Conservation (phyloP, 2,888 invertebrate species). For the Biston betularia region DNA sequence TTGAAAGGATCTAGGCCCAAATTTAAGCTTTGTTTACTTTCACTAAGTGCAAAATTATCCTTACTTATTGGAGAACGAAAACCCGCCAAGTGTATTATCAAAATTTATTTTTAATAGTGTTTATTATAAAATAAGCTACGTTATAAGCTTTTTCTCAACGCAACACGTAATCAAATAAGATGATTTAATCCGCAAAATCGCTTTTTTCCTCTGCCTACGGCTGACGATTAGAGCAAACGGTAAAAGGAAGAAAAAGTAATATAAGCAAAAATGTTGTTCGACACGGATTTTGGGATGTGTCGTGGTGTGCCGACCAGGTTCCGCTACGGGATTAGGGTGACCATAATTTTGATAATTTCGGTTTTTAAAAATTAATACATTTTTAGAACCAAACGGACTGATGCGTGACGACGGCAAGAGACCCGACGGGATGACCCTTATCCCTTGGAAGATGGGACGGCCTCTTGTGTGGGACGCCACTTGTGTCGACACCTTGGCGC, state of each 20-base stretch:
- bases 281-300: not conserved
- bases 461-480: too few species aligned
- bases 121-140: not conserved
- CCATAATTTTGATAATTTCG: not conserved
- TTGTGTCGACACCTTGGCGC: too few species aligned
- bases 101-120: too few species aligned
- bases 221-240: not conserved
- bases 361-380: too few species aligned
- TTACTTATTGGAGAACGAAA: not conserved
- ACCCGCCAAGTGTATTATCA: not conserved
- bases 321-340: not conserved
- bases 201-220: not conserved
- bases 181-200: not conserved
- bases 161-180: not conserved
- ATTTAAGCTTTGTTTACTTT: constrained; percentile 1
- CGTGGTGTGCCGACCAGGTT: not conserved
- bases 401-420: too few species aligned
- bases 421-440: too few species aligned
- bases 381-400: too few species aligned
- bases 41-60: too few species aligned
- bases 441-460: too few species aligned
- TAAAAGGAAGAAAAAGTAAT: constrained; percentile 3
- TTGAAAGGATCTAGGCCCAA: not conserved
- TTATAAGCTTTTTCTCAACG: not conserved
- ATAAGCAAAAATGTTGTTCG: constrained; percentile 3